These are phyloP conservation scores for Geococcyx californianus DNA, from an alignment of 2,113 vertebrate genomes.

Conservation along the genomic window DNA sequence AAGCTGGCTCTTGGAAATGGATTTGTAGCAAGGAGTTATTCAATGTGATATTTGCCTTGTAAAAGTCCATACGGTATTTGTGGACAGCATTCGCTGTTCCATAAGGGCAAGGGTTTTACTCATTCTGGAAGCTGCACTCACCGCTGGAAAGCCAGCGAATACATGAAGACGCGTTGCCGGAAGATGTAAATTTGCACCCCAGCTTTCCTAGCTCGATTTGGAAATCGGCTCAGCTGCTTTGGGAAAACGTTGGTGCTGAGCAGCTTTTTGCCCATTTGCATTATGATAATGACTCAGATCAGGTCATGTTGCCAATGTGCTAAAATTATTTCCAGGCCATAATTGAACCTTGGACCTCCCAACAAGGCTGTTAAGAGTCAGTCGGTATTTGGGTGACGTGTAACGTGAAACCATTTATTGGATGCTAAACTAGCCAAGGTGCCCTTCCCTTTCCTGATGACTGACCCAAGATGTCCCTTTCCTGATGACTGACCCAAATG, in stretches of 20 bases:
- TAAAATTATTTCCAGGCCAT: background rate
- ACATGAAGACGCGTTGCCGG: background rate
- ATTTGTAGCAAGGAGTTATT: background rate
- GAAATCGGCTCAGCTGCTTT: background rate
- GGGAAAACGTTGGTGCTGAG: background rate
- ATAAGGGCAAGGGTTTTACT: background rate
- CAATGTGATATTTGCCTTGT: background rate
- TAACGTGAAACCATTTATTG: background rate
- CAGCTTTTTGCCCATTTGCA: background rate
- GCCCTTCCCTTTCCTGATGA: background rate
- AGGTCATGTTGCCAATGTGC: background rate
- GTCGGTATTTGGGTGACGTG: background rate
- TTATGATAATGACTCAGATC: background rate
- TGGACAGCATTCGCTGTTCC: background rate
- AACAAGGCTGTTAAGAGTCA: background rate
- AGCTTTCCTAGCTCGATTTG: background rate
- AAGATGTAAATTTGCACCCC: background rate
- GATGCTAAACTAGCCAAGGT: background rate
- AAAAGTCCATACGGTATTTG: background rate
- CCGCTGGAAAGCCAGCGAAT: background rate
- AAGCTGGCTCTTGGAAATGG: background rate
- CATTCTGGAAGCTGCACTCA: background rate
- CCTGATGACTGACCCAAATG: background rate
- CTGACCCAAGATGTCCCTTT: background rate
- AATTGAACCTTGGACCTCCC: background rate